phyloP scores from a whole-genome alignment of 37 sponge, comb jelly and placozoan genomes.

The Agelas oroides region DNA sequence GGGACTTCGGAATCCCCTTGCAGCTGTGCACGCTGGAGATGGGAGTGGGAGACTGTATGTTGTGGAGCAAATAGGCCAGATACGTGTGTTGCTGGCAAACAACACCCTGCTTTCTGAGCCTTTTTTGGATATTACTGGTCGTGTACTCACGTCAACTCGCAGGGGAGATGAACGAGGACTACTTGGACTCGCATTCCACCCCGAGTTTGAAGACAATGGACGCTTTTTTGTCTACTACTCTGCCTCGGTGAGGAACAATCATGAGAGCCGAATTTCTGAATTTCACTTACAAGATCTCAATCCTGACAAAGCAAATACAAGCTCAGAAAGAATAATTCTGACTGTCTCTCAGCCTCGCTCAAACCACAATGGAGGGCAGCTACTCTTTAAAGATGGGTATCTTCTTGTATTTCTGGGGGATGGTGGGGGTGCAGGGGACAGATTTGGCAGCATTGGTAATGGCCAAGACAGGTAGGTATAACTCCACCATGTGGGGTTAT shows the following conservation, averaged over 20 bases:
- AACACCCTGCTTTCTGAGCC: slow-evolving; percentile 49
- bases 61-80: slow-evolving; percentile 76
- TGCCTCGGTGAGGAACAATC: not conserved
- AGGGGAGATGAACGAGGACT: slow-evolving; percentile 84
- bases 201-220: slow-evolving; percentile 60
- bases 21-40: slow-evolving; percentile 61
- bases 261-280: not conserved
- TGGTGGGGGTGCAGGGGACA: slow-evolving; percentile 80
- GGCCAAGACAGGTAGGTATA: slow-evolving; percentile 48
- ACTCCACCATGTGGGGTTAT: not conserved
- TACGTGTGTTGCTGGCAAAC: slow-evolving; percentile 42
- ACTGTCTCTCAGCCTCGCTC: slow-evolving; percentile 54
- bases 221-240: slow-evolving; percentile 73
- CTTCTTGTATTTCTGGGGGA: slow-evolving; percentile 78
- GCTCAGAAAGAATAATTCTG: slow-evolving; percentile 59
- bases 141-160: slow-evolving; percentile 26
- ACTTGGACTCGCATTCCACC: slow-evolving; percentile 84
- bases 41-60: slow-evolving; percentile 71
- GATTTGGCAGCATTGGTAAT: slow-evolving; percentile 66
- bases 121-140: slow-evolving; percentile 62
- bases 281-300: slow-evolving; percentile 11
- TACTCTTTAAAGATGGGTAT: slow-evolving; percentile 74
- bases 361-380: slow-evolving; percentile 88
- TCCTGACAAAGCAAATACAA: slow-evolving; percentile 41
- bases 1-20: slow-evolving; percentile 67